Percentiles rank a stretch among this genome's conserved stretches.
These are phyloP conservation scores for Mus musculus DNA, from an alignment of 2,113 vertebrate genomes.

Conservation along the genomic window GRCm39 chr16:21191501-21192000, in stretches of 20 bases:
- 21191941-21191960: background rate
- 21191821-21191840: background rate
- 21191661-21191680: background rate
- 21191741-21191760: background rate
- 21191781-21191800: background rate
- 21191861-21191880: background rate
- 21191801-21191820: background rate
- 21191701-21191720: background rate
- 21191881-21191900: background rate
- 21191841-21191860: background rate
- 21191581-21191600: background rate
- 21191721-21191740: background rate
- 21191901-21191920: background rate
- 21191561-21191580: fast-evolving
- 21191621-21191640: background rate
- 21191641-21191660: background rate
- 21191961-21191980: background rate
- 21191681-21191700: background rate
- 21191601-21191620: background rate
- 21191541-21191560: fast-evolving
- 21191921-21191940: background rate
- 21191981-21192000: background rate
- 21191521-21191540: background rate
- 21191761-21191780: background rate
- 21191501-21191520: background rate